Conservation (phyloP, 2,797 vertebrate species). For the Malurus splendens region DNA sequence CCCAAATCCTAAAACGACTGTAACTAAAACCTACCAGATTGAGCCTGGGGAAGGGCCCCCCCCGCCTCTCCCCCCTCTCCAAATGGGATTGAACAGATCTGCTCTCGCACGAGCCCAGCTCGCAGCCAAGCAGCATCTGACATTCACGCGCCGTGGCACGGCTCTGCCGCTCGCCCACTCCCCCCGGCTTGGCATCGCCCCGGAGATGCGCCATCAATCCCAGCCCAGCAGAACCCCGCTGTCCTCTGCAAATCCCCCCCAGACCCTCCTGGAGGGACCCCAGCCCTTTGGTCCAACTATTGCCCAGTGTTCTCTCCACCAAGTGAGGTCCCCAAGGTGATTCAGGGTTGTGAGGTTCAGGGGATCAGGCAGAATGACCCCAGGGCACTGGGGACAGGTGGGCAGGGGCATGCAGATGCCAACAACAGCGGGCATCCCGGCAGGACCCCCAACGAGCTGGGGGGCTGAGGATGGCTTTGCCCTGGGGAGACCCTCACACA, state of each 20-base stretch:
- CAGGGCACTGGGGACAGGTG: neutral
- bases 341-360: neutral
- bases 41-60: neutral
- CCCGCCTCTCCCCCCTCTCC: neutral
- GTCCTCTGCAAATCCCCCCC: neutral
- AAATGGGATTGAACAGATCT: conserved; percentile 43
- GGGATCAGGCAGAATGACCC: neutral
- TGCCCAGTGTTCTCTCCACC: fast-evolving
- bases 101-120: conserved; percentile 8
- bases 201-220: neutral
- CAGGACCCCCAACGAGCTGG: neutral
- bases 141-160: conserved; percentile 36
- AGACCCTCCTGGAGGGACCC: neutral
- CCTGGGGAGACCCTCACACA: fast-evolving
- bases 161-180: conserved; percentile 45
- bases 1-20: conserved; percentile 44
- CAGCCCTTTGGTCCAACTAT: neutral
- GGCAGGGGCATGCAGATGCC: neutral
- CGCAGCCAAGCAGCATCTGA: conserved; percentile 47
- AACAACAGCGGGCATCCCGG: fast-evolving
- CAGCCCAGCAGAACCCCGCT: neutral
- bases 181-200: neutral
- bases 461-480: neutral
- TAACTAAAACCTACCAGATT: conserved; percentile 53
- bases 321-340: neutral